These are phyloP conservation scores for Nephila pilipes DNA, from an alignment of 1,140 invertebrate species.

Conservation along the genomic window DNA sequence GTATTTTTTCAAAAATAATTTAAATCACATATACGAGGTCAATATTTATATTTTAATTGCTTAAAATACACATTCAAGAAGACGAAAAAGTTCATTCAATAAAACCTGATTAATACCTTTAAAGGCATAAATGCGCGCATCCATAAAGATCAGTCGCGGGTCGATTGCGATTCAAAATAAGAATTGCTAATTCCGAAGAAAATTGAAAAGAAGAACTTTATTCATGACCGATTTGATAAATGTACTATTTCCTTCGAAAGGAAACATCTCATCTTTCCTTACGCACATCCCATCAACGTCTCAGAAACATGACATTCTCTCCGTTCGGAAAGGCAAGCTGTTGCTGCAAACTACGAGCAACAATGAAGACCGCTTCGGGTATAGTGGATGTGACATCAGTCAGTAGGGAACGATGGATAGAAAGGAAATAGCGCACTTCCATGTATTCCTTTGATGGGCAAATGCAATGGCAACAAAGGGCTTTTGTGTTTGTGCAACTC, in stretches of 20 bases:
- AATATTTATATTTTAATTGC: too few species aligned
- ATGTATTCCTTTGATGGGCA: conserved; percentile 22
- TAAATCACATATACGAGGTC: too few species aligned
- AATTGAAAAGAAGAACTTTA: not conserved
- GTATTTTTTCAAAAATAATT: too few species aligned
- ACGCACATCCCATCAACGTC: not conserved
- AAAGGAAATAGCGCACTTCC: conserved; percentile 2
- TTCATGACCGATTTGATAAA: conserved; percentile 16
- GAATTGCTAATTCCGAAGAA: not conserved
- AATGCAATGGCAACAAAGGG: conserved; percentile 9
- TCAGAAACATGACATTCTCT: not conserved
- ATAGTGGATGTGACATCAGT: conserved; percentile 15
- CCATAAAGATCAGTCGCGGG: not conserved
- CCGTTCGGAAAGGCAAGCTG: not conserved
- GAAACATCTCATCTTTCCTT: conserved; percentile 18
- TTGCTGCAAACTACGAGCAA: not conserved
- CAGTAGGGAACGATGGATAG: not conserved
- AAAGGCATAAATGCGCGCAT: not conserved
- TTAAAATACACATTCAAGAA: not conserved
- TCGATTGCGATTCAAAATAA: not conserved
- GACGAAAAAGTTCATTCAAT: not conserved
- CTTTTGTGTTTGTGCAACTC: conserved; percentile 23
- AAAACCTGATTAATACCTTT: not conserved
- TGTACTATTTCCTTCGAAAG: not conserved
- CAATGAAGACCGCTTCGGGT: not conserved